Base-by-base conservation (phyloP, 2,797 vertebrate species). In the Sebastes steindachneri region DNA sequence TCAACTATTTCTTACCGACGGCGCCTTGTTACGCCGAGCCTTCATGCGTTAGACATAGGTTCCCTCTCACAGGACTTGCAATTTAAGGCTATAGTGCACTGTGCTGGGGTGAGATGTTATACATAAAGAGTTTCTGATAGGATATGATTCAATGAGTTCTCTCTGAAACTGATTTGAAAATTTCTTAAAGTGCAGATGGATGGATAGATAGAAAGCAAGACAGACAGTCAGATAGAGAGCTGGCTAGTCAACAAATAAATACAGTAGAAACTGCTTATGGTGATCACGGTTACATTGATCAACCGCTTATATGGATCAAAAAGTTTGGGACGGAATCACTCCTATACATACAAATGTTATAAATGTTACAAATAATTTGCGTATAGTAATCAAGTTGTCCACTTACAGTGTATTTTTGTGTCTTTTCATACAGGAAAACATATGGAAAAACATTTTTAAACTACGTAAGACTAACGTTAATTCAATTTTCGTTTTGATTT, bases 1-100 rank as follows among this genome's bases (percentile, higher is more conserved):
- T 60, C 48, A 59, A 66, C 57, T 85, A 68, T 81, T 79, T 68
- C 29, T 84, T 37, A 79, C 48, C 15, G 58, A 23, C 15, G 33
- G 55, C 35, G 64, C 17, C 67, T 73, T 53, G 59, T 80, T 84
- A 73, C 67, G 73, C 57, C 25, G 15, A 73, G 62, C 17, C 53
- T 51, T 73, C 54, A 71, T 83, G 45, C n/a, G 2, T 73, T 75
- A 59, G 67, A 74, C 55, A 70, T 54, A 60, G 54, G 58, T 73
- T 83, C 23, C 35, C 65, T 85, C 67, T 85, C 57, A 59, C 28
- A 70, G 69, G 72, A 23, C 45, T 76, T 67, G 12, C 10, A 54
- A 75, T 71, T 81, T 54, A 80, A 35, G 45, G 66, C 31, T 48
- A 23, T 28, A 14, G 23, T 75, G 41, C 60, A 21, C 26, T 67